Base-by-base conservation (phyloP, 2,113 vertebrate genomes). In the Rhinolophus sinicus region DNA sequence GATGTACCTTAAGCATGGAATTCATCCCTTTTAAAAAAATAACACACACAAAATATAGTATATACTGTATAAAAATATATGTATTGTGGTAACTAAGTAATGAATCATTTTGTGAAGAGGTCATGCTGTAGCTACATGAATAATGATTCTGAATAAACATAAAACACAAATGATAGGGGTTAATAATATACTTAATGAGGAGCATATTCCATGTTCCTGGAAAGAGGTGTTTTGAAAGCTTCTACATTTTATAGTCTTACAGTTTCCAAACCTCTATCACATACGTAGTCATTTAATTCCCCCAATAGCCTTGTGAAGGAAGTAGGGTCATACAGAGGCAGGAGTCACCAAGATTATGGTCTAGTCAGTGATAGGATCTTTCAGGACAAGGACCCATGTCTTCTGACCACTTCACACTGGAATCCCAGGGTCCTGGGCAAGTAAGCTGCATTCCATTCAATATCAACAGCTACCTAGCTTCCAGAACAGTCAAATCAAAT, bases 21-120 rank as follows among this genome's bases (percentile, higher is more conserved):
- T 85, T 14, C 40, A 22, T 58, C 24, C 2, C 7, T 89, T 92
- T 72, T 19, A 80, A 50, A 90, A 60, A 64, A 35, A 94, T 50
- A 50, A 50, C 10, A 60, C 16, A 75, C n/a, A 62, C 75, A 82
- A 26, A 30, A 85, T 88, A 24, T 21, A 19, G 47, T 77, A 19
- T 38, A 77, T 40, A 40, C 3, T 77, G 33, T 21, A 56, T 50
- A 60, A 67, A 70, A 84, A 28, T n/a, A 67, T 83, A 40, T 9
- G 50, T 94, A 72, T 13, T 78, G 3, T 22, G 69, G 47, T 47
- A 93, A 93, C 58, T 73, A 95, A 88, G 19, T 62, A 86, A 93
- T 87, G 70, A 33, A 28, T 82, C 24, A 18, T 81, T 56, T 88
- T 85, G 33, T 91, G 52, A 91, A 52, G 54, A 26, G 1, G 5